phyloP scores from a whole-genome alignment of 2,888 invertebrate genomes.

The Poecilus cupreus region DNA sequence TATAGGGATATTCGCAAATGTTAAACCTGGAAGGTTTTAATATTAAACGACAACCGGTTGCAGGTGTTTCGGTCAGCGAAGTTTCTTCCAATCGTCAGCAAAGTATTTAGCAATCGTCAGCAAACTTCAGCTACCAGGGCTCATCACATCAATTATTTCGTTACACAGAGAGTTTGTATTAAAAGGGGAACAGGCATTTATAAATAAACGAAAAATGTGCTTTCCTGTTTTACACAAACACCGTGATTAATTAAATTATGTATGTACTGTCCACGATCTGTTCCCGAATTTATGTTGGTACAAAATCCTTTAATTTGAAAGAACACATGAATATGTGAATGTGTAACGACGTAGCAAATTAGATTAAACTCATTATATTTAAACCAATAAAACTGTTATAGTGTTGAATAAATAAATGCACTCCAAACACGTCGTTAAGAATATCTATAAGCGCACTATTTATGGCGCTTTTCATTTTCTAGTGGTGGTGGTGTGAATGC shows the following conservation, averaged over 20 bases:
- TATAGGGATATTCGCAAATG: not conserved
- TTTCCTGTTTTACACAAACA: not conserved
- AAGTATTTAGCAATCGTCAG: not conserved
- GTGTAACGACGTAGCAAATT: too few species aligned
- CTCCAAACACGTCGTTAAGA: too few species aligned
- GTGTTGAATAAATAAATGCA: too few species aligned
- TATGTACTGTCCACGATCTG: not conserved
- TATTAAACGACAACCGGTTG: not conserved
- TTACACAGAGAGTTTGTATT: not conserved
- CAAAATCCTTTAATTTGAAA: too few species aligned
- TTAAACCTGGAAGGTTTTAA: not conserved
- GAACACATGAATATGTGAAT: too few species aligned
- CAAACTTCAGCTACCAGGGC: not conserved
- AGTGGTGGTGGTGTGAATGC: too few species aligned
- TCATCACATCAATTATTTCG: conserved; percentile 16
- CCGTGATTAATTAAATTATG: not conserved
- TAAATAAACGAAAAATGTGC: conserved; percentile 3
- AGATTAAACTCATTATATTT: too few species aligned
- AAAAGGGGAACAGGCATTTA: not conserved
- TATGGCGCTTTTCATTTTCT: too few species aligned
- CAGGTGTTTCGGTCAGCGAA: not conserved
- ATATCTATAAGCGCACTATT: too few species aligned
- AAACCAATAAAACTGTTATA: too few species aligned
- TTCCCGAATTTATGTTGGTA: too few species aligned
- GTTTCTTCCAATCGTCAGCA: not conserved